A percentile compares a stretch with the other conserved stretches of the same genome.
These are phyloP conservation scores for Sphaerophoria taeniata DNA, from an alignment of 2,888 invertebrate species.

Conservation along the genomic window DNA sequence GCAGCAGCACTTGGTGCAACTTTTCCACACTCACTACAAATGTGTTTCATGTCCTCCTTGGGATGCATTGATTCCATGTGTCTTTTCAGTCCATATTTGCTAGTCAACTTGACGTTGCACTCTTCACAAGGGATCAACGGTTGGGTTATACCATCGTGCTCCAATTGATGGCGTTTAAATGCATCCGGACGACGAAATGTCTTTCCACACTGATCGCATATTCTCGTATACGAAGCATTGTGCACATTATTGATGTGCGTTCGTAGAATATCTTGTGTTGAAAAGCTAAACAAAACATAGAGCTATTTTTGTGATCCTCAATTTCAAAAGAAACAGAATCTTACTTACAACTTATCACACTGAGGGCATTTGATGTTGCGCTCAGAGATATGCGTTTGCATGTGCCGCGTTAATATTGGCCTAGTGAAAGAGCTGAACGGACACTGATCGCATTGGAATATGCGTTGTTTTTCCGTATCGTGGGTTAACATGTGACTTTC, in stretches of 20 bases:
- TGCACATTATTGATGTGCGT: slow-evolving; percentile 80
- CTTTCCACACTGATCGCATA: slow-evolving; percentile 81
- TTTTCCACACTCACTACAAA: slow-evolving; percentile 79
- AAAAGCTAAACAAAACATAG: slow-evolving; percentile 76
- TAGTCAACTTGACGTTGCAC: slow-evolving; percentile 78
- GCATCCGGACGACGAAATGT: slow-evolving; percentile 78
- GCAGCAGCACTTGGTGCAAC: slow-evolving; percentile 79
- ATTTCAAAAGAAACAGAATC: not conserved
- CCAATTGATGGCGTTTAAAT: slow-evolving; percentile 79
- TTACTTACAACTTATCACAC: slow-evolving; percentile 79
- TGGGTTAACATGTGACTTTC: slow-evolving; percentile 79
- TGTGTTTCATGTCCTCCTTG: slow-evolving; percentile 77
- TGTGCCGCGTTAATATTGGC: slow-evolving; percentile 79
- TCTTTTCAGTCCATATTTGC: slow-evolving; percentile 79
- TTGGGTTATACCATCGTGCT: slow-evolving; percentile 78
- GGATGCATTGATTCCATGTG: slow-evolving; percentile 81
- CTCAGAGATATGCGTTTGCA: slow-evolving; percentile 79
- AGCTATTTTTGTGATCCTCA: not conserved
- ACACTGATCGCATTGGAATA: slow-evolving; percentile 79
- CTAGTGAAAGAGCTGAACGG: slow-evolving; percentile 79
- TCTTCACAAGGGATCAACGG: slow-evolving; percentile 78
- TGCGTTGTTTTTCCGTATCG: slow-evolving; percentile 77
- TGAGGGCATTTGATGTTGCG: slow-evolving; percentile 78
- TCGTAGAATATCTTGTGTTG: slow-evolving; percentile 78
- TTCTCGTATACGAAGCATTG: slow-evolving; percentile 78